Evolutionary conservation across 2,113 vertebrate genomes (phyloP).

Genomic region (Azemiops feae): DNA sequence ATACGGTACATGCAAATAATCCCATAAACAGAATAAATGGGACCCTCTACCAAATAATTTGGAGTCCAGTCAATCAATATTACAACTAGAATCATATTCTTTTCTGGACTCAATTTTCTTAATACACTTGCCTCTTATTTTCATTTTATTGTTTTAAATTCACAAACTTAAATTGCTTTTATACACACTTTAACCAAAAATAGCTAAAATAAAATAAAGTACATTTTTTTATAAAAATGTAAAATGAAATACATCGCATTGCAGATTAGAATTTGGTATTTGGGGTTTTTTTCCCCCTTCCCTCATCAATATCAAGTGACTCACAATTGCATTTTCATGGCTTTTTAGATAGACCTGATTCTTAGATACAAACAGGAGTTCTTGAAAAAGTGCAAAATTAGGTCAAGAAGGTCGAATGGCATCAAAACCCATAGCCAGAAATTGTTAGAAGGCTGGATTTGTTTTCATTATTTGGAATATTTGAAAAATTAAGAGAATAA

Average conservation of each 20-base stretch:
- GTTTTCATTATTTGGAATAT: neutral
- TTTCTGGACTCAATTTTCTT: too few species aligned
- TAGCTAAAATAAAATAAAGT: neutral
- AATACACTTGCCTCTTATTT: neutral
- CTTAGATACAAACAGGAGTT: neutral
- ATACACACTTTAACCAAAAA: neutral
- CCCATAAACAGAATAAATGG: neutral
- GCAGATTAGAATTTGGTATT: neutral
- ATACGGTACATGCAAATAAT: neutral
- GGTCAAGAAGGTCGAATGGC: neutral
- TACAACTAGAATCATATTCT: neutral
- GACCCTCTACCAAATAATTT: neutral
- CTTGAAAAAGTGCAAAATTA: neutral
- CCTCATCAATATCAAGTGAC: neutral
- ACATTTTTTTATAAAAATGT: neutral
- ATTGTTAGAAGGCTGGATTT: neutral
- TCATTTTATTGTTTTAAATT: neutral
- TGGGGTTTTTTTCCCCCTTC: neutral
- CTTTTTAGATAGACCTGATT: neutral
- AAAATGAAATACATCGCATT: neutral
- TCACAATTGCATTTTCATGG: conserved; percentile 9
- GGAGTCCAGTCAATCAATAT: neutral
- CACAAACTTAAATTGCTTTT: neutral
- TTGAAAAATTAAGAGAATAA: neutral
- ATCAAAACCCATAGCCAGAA: neutral